Base-by-base conservation (phyloP, 2,888 invertebrate genomes). In the Euplexia lucipara region DNA sequence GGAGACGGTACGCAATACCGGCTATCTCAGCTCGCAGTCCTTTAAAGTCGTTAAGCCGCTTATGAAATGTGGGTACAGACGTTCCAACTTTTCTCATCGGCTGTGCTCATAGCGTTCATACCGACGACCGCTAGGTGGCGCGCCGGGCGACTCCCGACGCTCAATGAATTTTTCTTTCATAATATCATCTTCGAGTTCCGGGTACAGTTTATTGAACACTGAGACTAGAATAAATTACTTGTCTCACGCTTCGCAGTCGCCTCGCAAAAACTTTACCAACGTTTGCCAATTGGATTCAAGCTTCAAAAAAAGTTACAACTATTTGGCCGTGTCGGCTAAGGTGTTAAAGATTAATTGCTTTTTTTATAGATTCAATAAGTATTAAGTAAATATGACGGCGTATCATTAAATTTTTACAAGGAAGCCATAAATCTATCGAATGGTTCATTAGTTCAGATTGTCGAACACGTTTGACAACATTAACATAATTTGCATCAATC, bases 21-120 rank as follows among this genome's bases (percentile, higher is more conserved):
- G 87, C 90, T 90, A 89, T 91, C 90, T 83, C 83, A 75, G 83
- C 70, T 82, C 74, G 79, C 90, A 88, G 88, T 88, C 92, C 91
- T 93, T 93, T 91, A 91, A 91, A 87, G 91, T 88, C 85, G 84
- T 86, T 88, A 90, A 90, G 90, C 88, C 79, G 90, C 89, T 93
- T 93, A 92, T 90, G 91, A 91, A 92, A 92, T 90, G 90, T 90
- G 89, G 88, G 88, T 84, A 83, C 84, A 81, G 79, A 78, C 75
- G 84, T 81, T 84, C 79, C 79, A 81, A 86, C 87, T 89, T 90
- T 94, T 94, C 93, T 91, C 93, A 93, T 91, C 87, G 88, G 79
- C 83, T 49, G 62, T 54, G 45, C 66, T 71, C 80, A 79, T 74
- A 71, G 70, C 59, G 56, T 53, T 79, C 76, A 73, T 80, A 56